Evolutionary conservation across 2,888 invertebrate genomes (phyloP).

Genomic region (Spodoptera picta): DNA sequence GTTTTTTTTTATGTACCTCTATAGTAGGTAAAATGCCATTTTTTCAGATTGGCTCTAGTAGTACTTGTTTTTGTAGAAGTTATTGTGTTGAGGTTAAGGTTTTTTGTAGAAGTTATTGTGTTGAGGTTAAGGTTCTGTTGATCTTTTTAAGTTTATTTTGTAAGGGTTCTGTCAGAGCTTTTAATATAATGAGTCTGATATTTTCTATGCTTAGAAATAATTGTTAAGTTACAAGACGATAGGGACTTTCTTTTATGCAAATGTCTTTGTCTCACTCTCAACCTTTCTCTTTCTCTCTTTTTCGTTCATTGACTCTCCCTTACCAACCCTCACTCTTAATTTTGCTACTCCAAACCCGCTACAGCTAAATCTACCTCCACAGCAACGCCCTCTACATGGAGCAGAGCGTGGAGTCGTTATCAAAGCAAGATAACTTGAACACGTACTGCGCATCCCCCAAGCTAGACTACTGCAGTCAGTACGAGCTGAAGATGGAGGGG

Average conservation of each 20-base stretch:
- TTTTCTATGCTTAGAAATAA: too few species aligned
- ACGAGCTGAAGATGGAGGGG: slow-evolving; percentile 86
- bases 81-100: neutral
- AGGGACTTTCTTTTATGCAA: too few species aligned
- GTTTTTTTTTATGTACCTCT: neutral
- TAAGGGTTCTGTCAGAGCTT: too few species aligned
- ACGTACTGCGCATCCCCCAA: slow-evolving; percentile 79
- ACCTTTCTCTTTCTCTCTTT: too few species aligned
- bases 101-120: neutral
- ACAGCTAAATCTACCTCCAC: slow-evolving; percentile 13
- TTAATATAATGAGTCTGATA: too few species aligned
- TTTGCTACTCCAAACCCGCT: neutral
- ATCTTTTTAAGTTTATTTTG: neutral
- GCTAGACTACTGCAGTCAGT: slow-evolving; percentile 85
- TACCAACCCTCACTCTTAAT: too few species aligned
- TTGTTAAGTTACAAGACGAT: too few species aligned
- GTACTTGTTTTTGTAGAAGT: neutral
- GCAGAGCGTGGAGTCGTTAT: slow-evolving; percentile 78
- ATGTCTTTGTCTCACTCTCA: too few species aligned
- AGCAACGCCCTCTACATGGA: slow-evolving; percentile 78
- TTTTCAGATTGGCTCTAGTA: slow-evolving; percentile 12
- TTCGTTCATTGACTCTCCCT: too few species aligned
- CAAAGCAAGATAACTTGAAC: slow-evolving; percentile 78
- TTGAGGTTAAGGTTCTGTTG: neutral
- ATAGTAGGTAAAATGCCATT: slow-evolving; percentile 3